Base-by-base conservation (phyloP, 1,140 invertebrate genomes). In the Meloidogyne floridensis region DNA sequence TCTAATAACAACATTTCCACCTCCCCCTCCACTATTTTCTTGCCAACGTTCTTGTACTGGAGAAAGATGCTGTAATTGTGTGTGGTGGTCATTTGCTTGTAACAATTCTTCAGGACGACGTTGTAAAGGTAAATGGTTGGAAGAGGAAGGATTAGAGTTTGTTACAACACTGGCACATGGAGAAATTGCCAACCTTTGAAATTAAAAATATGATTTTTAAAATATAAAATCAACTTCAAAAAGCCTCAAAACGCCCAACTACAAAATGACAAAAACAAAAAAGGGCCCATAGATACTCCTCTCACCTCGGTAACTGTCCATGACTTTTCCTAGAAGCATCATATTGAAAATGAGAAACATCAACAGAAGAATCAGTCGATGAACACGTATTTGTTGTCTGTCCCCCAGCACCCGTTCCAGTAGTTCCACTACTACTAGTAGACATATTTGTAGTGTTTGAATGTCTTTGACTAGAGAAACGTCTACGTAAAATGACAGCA, bases 391-490 rank as follows among this genome's bases (percentile, higher is more conserved):
- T 54, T 2, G 15, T 65, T n/a, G 80, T 81, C 7, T 69, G 51
- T 5, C 53, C 77, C 15, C 77, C 77, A 10, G 77, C 20, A 32
- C 18, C 7, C 5, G 87, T 89, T 20, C 88, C 89, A 20, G 65
- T 79, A 53, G 77, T 79, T 43, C 77, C 77, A 72, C 87, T 87
- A 15, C 82, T 85, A 20, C 80, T 84, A 10, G 88, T 90, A 5
- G 88, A 89, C 11, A 88, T 75, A 82, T 90, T 90, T 8, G 88
- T 75, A 43, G 88, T 86, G 11, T 54, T 54, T 65, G 59, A 65
- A 51, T 90, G 88, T 11, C 88, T 75, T 74, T 89, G 87, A 65
- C 87, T 86, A 10, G 88, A 89, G 75, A 89, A 89, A 13, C 89
- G 85, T 56, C 86, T 76, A 47, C 88, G 83, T 42, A 89, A 80